A percentile compares a stretch with the other conserved stretches of the same genome.
Evolutionary conservation across 2,797 vertebrate species (phyloP).

Genomic region (Myripristis murdjan): DNA sequence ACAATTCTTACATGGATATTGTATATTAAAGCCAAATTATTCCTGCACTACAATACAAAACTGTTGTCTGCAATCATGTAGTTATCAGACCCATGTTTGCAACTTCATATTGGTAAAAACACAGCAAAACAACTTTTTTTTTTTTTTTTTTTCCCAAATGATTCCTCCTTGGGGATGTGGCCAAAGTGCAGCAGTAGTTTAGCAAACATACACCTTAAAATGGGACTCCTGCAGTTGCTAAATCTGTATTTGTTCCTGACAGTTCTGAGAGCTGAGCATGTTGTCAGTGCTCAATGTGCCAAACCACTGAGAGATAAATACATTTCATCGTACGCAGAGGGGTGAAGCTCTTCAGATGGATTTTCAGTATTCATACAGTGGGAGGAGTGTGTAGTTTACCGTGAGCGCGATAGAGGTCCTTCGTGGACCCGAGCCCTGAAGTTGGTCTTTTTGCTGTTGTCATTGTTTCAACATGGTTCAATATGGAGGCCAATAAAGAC

Average conservation of each 20-base stretch:
- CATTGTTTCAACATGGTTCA: conserved; percentile 73
- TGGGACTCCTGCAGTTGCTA: conserved; percentile 11
- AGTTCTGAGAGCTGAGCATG: neutral
- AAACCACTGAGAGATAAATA: conserved; percentile 1
- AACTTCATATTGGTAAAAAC: neutral
- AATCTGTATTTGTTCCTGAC: neutral
- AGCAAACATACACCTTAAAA: conserved; percentile 5
- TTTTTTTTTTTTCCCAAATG: conserved; percentile 11
- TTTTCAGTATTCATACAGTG: conserved; percentile 14
- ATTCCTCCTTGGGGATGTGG: conserved; percentile 7
- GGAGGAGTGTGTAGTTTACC: conserved; percentile 2
- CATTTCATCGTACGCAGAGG: conserved; percentile 2
- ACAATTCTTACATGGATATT: neutral
- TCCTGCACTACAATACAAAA: neutral
- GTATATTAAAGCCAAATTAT: conserved; percentile 7
- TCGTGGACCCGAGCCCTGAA: conserved; percentile 34
- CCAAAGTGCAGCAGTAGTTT: conserved; percentile 31
- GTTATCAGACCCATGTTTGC: conserved; percentile 11
- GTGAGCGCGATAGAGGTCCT: conserved; percentile 33
- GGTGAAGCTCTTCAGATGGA: conserved; percentile 6
- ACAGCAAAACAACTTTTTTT: neutral
- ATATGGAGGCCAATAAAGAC: conserved; percentile 75
- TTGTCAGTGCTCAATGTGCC: conserved; percentile 8
- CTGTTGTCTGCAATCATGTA: neutral
- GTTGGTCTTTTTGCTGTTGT: conserved; percentile 66